Evolutionary conservation across 2,888 invertebrate genomes (phyloP).

Genomic region (Drosophila antonietae): DNA sequence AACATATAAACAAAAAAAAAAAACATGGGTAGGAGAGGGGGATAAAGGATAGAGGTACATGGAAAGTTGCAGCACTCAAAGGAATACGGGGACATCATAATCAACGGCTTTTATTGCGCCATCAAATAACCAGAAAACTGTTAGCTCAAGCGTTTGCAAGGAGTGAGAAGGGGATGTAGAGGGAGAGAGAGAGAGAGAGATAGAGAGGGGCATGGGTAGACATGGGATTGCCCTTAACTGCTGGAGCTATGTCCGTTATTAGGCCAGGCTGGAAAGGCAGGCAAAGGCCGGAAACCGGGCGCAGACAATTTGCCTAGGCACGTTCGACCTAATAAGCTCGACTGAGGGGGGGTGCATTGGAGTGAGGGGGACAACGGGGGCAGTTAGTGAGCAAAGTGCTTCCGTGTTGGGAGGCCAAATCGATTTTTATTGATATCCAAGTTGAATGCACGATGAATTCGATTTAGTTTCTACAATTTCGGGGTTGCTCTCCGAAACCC

Average conservation of each 20-base stretch:
- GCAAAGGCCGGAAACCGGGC: conserved; percentile 52
- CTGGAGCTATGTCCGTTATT: conserved; percentile 34
- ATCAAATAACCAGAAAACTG: conserved; percentile 70
- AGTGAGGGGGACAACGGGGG: background rate
- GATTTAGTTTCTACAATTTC: conserved; percentile 36
- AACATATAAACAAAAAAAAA: conserved; percentile 15
- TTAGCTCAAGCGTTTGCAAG: conserved; percentile 48
- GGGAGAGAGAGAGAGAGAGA: background rate
- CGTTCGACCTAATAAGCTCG: conserved; percentile 77
- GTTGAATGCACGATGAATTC: conserved; percentile 67
- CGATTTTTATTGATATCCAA: conserved; percentile 75
- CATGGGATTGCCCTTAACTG: conserved; percentile 38
- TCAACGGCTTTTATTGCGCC: conserved; percentile 75
- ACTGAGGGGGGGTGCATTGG: background rate
- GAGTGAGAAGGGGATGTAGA: background rate
- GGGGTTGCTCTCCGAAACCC: conserved; percentile 29
- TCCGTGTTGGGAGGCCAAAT: conserved; percentile 65
- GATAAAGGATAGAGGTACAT: conserved; percentile 15
- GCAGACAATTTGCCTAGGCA: conserved; percentile 65
- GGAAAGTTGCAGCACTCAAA: conserved; percentile 53
- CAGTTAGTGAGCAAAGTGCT: conserved; percentile 47
- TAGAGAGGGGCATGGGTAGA: background rate
- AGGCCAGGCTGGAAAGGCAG: conserved; percentile 45
- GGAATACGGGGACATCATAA: conserved; percentile 66
- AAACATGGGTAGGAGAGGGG: background rate